phyloP scores from a whole-genome alignment of 2,797 vertebrate genomes.

The Graptemys geographica region DNA sequence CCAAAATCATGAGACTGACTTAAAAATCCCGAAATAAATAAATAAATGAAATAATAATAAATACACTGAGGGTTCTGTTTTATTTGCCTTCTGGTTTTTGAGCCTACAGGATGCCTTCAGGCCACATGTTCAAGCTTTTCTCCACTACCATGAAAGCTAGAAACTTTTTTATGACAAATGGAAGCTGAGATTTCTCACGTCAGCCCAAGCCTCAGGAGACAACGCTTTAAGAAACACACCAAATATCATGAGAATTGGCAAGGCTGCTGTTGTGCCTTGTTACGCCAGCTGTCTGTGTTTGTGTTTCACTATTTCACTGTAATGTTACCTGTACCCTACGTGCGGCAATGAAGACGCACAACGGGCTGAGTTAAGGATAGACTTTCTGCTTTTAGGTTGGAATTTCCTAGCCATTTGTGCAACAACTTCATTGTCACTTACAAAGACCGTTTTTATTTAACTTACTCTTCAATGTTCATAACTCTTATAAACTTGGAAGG shows the following conservation, averaged over 20 bases:
- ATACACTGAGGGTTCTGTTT: not conserved
- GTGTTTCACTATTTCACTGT: not conserved
- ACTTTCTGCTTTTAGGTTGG: not conserved
- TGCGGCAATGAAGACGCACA: not conserved
- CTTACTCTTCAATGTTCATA: not conserved
- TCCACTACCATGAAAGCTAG: not conserved
- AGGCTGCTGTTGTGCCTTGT: accelerated
- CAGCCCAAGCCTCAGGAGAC: accelerated
- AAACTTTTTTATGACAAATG: not conserved
- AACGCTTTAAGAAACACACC: not conserved
- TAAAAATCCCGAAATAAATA: not conserved
- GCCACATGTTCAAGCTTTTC: not conserved
- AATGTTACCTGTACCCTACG: not conserved
- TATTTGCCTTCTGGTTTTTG: not conserved
- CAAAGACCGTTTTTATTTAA: not conserved
- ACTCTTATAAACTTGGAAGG: not conserved
- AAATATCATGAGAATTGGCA: accelerated
- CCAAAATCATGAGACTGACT: not conserved
- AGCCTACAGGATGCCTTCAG: not conserved
- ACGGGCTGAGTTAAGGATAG: not conserved
- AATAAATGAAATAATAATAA: not conserved
- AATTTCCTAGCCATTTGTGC: constrained; percentile 54
- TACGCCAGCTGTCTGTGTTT: accelerated
- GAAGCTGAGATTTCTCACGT: not conserved
- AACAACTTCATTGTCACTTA: not conserved